These are phyloP conservation scores for Hydrozoanthus gracilis DNA, from an alignment of 92 coral and sea anemone species.

Conservation along the genomic window DNA sequence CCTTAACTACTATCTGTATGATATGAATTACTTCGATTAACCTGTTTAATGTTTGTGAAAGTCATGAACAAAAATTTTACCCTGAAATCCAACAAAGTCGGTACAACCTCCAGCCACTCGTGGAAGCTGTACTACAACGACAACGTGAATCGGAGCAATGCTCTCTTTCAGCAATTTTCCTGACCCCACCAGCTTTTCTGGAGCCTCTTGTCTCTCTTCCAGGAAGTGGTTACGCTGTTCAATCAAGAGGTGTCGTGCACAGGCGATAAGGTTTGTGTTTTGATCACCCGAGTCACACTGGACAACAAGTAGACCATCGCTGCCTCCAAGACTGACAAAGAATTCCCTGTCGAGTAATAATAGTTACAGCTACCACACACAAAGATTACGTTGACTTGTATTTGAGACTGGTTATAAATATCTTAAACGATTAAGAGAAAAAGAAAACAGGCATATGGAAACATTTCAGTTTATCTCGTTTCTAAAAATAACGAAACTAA, in stretches of 20 bases:
- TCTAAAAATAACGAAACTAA: no score
- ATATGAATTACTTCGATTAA: not conserved
- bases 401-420: no score
- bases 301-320: conserved; percentile 81
- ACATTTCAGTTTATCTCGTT: no score
- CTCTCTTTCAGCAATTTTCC: not conserved
- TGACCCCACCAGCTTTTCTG: conserved; percentile 4
- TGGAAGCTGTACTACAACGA: conserved; percentile 83
- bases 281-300: conserved; percentile 84
- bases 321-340: conserved; percentile 81
- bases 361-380: no score
- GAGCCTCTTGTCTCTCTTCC: conserved; percentile 50
- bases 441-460: no score
- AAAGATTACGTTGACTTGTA: not conserved
- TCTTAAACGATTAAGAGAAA: no score
- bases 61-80: not conserved
- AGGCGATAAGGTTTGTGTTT: conserved; percentile 78
- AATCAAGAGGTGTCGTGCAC: conserved; percentile 85
- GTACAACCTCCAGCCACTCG: conserved; percentile 82
- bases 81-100: conserved; percentile 86
- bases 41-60: not conserved
- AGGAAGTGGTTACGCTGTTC: conserved; percentile 66
- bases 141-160: conserved; percentile 69
- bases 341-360: conserved; percentile 58
- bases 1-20: not conserved